These are phyloP conservation scores for Rhynchonema sp. DNA, from an alignment of 2,888 invertebrate genomes.

Conservation along the genomic window DNA sequence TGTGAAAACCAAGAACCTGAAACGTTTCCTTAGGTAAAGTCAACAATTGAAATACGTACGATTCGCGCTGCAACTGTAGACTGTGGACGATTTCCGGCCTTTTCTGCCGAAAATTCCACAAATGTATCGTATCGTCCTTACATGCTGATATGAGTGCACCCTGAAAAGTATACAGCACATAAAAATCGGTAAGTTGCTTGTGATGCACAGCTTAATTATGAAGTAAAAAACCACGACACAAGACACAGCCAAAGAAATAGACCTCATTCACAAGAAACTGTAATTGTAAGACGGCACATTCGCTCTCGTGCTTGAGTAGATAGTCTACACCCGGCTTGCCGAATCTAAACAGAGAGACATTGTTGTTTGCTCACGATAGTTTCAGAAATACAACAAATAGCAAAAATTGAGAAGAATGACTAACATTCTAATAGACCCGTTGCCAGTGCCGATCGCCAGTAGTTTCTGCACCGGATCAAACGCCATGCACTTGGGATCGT, in stretches of 20 bases:
- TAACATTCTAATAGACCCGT: constrained; percentile 82
- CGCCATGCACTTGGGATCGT: constrained; percentile 84
- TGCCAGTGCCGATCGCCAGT: constrained; percentile 85
- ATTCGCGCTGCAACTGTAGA: constrained; percentile 59
- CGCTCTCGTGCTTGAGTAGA: constrained; percentile 55
- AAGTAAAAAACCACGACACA: not conserved
- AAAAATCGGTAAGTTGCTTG: no score
- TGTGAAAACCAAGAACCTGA: no score
- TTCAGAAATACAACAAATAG: no score
- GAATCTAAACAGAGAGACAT: no score
- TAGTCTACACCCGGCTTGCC: constrained; percentile 92
- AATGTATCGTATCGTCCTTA: constrained; percentile 80
- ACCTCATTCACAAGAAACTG: constrained; percentile 83
- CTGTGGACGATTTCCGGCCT: constrained; percentile 56
- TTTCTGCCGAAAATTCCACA: constrained; percentile 82
- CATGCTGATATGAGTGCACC: constrained; percentile 86
- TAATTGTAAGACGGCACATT: constrained; percentile 59
- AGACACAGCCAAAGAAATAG: constrained; percentile 5
- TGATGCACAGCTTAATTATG: not conserved
- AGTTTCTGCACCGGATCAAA: constrained; percentile 94
- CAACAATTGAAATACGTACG: not conserved
- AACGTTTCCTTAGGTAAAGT: no score
- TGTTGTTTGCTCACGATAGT: no score
- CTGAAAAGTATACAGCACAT: no score
- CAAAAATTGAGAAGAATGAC: not conserved